Base-by-base conservation (phyloP, 2,797 vertebrate genomes). In the Platalea minor region DNA sequence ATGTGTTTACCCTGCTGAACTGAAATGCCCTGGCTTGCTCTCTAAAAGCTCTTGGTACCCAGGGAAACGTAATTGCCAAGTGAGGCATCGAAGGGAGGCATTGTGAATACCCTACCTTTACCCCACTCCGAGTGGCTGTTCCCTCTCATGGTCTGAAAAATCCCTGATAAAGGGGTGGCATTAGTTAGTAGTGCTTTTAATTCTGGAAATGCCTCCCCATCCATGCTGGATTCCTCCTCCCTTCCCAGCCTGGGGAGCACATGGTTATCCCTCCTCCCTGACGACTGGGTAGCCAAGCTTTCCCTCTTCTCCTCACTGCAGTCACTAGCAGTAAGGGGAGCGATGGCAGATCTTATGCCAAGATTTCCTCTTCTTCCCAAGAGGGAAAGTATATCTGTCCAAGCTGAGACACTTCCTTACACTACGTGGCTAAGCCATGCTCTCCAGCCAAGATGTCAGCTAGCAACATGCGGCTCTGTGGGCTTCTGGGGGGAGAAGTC, bases 61-160 rank as follows among this genome's bases (percentile, higher is more conserved):
- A 50, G 68, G 37, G 72, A 72, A 61, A 61, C 0, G 0, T 48
- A 61, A 39, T 51, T 65, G 53, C 59, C 59, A n/a, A 31, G 48
- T 7, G 53, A 85, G 31, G 59, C 51, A 67, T 37, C 24, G 11
- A 39, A 79, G 28, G 64, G 35, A 92, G 28, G 12, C 51, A 48
- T 46, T 1, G 0, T 18, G 61, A 68, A 29, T n/a, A 43, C 13
- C 4, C 15, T 76, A 5, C 31, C 12, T 37, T 59, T 69, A 17
- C 35, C 9, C 45, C 17, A 17, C 29, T 64, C n/a, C 1, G 8
- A 17, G n/a, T 37, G 28, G 33, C 76, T 46, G n/a, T 57, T 80
- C 50, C 75, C 35, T 35, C 31, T 70, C 51, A 17, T 17, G 39
- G 10, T 61, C 59, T 91, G 43, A 82, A 45, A 87, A 87, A 61